Evolutionary conservation across 2,888 invertebrate species (phyloP).

Genomic region (Tricholauxania praeusta): DNA sequence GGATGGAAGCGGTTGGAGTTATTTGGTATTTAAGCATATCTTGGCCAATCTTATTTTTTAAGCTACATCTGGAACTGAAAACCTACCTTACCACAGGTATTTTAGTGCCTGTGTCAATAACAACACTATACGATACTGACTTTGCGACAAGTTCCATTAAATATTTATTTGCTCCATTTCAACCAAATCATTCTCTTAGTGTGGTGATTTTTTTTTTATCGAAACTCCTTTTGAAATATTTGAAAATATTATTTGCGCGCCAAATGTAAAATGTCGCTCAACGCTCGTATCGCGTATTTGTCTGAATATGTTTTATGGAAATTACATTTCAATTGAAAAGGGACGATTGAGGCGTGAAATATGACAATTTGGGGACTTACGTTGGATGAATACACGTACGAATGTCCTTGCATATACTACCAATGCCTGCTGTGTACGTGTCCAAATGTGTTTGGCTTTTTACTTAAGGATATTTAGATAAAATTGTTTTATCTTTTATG

Average conservation of each 20-base stretch:
- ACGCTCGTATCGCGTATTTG: constrained; percentile 3
- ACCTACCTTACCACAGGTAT: too few relatives aligned
- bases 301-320: constrained; percentile 35
- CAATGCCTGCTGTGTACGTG: background rate
- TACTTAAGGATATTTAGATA: constrained; percentile 18
- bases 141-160: too few relatives aligned
- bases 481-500: constrained; percentile 24
- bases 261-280: constrained; percentile 4
- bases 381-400: background rate
- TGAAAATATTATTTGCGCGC: constrained; percentile 29
- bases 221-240: constrained; percentile 20
- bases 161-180: too few relatives aligned
- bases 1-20: too few relatives aligned
- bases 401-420: background rate
- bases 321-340: constrained; percentile 38
- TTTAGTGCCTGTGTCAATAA: too few relatives aligned
- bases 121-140: too few relatives aligned
- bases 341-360: constrained; percentile 34
- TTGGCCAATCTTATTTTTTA: too few relatives aligned
- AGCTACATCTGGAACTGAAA: too few relatives aligned
- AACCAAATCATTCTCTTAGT: too few relatives aligned
- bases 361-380: constrained; percentile 32
- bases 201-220: too few relatives aligned
- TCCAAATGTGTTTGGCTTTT: constrained; percentile 5
- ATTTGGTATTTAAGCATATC: too few relatives aligned